phyloP scores from a whole-genome alignment of 1,140 invertebrate species.

The Drosophila mojavensis region DNA sequence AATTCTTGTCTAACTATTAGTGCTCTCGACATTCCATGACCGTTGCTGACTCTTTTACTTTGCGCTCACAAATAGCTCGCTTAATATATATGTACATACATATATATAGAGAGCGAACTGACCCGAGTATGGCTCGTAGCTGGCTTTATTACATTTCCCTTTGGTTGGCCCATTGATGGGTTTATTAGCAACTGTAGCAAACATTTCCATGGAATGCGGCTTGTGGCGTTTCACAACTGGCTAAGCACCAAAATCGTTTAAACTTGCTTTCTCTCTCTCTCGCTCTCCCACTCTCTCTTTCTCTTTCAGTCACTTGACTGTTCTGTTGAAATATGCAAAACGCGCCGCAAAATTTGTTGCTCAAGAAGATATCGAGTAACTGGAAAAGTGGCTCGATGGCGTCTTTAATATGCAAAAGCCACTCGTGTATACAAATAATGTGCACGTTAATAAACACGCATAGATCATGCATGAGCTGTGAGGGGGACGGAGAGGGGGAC shows the following conservation, averaged over 20 bases:
- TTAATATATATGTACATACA: too few relatives aligned
- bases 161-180: constrained; percentile 21
- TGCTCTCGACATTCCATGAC: not conserved
- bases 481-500: not conserved
- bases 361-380: constrained; percentile 21
- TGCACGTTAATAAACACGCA: constrained; percentile 69
- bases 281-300: not conserved
- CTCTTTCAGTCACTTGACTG: not conserved
- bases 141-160: constrained; percentile 32
- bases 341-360: constrained; percentile 15
- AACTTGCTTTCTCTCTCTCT: not conserved
- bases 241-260: constrained; percentile 28
- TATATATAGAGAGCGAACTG: constrained; percentile 16
- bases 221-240: constrained; percentile 23
- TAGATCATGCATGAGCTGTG: constrained; percentile 19
- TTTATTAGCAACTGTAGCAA: constrained; percentile 39
- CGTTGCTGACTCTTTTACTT: not conserved
- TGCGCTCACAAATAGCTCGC: not conserved
- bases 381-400: constrained; percentile 4
- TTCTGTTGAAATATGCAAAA: constrained; percentile 30
- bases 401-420: constrained; percentile 72
- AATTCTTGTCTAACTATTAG: not conserved
- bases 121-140: constrained; percentile 15
- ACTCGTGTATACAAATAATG: constrained; percentile 80
- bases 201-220: constrained; percentile 9